Conservation (phyloP, 2,113 vertebrate species). For the Phodopus roborovskii region DNA sequence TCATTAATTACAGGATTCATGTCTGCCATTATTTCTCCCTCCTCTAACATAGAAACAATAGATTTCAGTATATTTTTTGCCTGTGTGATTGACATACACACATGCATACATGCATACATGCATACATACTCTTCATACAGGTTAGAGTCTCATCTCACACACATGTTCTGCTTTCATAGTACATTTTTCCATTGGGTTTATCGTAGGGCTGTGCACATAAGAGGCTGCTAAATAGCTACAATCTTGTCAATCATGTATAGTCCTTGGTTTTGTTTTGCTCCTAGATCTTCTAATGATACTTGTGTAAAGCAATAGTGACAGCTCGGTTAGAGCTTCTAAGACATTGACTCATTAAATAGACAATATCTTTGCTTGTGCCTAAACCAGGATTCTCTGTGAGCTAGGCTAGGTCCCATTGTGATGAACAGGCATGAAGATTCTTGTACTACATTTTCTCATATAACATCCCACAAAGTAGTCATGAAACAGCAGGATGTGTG, state of each 20-base stretch:
- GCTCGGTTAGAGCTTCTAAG: neutral
- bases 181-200: neutral
- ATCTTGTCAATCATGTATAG: neutral
- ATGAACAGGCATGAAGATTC: too few species aligned
- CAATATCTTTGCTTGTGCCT: neutral
- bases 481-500: neutral
- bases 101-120: neutral
- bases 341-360: neutral
- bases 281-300: neutral
- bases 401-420: neutral
- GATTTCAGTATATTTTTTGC: neutral
- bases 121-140: neutral
- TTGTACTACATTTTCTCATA: neutral
- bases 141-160: neutral
- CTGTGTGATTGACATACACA: neutral
- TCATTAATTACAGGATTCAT: neutral
- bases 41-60: neutral
- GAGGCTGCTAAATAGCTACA: neutral
- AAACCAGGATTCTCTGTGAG: neutral
- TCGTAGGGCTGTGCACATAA: neutral
- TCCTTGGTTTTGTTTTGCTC: constrained; percentile 27
- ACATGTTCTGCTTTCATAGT: neutral
- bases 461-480: neutral
- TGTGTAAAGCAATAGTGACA: neutral
- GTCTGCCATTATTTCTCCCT: neutral